phyloP scores from a whole-genome alignment of 2,113 vertebrate species.

The Choloepus hoffmanni region DNA sequence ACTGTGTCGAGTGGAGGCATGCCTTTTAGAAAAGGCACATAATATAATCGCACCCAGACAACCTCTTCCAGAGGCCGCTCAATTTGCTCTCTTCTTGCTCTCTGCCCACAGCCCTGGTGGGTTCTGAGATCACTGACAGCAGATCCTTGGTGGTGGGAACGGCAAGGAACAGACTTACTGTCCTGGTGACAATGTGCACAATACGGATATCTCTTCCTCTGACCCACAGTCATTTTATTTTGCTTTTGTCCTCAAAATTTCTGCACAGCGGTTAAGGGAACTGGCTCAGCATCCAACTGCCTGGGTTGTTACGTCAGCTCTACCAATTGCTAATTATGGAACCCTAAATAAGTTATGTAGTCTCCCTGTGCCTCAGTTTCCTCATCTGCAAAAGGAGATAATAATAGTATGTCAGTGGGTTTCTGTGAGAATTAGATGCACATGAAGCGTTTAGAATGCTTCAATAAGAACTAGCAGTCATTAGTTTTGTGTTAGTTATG shows the following conservation, averaged over 20 bases:
- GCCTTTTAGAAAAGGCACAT: slow-evolving; percentile 37
- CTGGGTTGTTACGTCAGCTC: neutral
- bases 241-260: neutral
- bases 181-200: fast-evolving
- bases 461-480: neutral
- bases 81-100: slow-evolving; percentile 6
- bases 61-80: neutral
- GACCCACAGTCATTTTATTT: neutral
- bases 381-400: neutral
- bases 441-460: neutral
- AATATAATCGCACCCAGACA: slow-evolving; percentile 71
- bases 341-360: neutral
- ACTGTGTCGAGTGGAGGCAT: no score
- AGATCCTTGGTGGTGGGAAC: neutral
- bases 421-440: neutral
- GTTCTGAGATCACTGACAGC: slow-evolving; percentile 47
- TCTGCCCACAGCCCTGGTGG: neutral
- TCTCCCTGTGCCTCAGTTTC: neutral
- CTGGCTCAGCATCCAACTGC: neutral
- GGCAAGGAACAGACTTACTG: neutral
- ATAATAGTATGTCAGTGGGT: neutral
- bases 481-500: neutral
- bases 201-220: neutral
- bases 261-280: neutral
- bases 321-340: neutral